Percentiles rank a stretch among this genome's conserved stretches.
Conservation (phyloP, 2,888 invertebrate species). For the Lithophane ornitopus region DNA sequence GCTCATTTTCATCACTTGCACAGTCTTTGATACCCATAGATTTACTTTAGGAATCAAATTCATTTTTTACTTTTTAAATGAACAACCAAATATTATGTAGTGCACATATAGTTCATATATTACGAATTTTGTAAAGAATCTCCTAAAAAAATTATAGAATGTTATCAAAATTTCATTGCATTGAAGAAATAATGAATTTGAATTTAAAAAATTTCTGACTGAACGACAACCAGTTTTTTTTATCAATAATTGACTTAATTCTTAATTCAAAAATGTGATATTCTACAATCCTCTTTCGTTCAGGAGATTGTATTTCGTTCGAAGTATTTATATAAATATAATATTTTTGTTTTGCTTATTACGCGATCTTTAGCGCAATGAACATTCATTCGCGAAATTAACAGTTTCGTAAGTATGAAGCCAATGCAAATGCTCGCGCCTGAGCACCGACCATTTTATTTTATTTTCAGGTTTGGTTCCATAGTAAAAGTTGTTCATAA, state of each 20-base stretch:
- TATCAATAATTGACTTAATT: neutral
- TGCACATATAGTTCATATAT: neutral
- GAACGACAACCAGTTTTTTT: conserved; percentile 1
- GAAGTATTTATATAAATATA: conserved; percentile 1
- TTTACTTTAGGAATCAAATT: conserved; percentile 14
- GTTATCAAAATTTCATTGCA: conserved; percentile 6
- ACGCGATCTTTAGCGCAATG: neutral
- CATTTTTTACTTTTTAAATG: conserved; percentile 22
- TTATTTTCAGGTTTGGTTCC: too few relatives aligned
- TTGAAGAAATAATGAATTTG: neutral
- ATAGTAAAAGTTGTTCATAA: too few relatives aligned
- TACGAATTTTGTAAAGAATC: conserved; percentile 17
- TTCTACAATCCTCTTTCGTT: conserved; percentile 8
- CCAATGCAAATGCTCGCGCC: neutral
- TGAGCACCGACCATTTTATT: neutral
- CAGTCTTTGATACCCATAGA: neutral
- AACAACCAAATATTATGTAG: neutral
- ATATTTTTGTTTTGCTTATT: neutral
- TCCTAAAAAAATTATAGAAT: neutral
- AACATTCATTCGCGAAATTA: too few relatives aligned
- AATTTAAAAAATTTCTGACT: neutral
- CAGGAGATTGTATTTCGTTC: too few relatives aligned
- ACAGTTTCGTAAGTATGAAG: neutral
- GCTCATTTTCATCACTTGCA: neutral
- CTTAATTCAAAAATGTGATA: conserved; percentile 12